Evolutionary conservation across 1,140 invertebrate genomes (phyloP).

Genomic region (Hormaphis cornu): DNA sequence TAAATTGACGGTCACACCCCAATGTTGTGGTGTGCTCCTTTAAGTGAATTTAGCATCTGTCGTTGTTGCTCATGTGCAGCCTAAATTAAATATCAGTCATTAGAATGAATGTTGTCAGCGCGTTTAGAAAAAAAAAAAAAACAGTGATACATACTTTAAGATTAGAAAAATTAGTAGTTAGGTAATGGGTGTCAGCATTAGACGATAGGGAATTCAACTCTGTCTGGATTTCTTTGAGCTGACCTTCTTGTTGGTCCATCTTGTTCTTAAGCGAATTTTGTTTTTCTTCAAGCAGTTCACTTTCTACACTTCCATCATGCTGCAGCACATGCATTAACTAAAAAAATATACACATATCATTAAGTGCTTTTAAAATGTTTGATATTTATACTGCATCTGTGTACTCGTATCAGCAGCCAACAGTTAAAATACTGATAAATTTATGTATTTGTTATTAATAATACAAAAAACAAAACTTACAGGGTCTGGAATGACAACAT

Average conservation of each 20-base stretch:
- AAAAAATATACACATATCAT: background rate
- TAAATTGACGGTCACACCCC: slow-evolving; percentile 33
- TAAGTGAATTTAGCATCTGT: slow-evolving; percentile 42
- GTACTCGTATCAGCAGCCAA: background rate
- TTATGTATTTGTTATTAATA: background rate
- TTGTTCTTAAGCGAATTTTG: slow-evolving; percentile 14
- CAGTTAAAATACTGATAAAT: background rate
- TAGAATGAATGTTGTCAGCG: background rate
- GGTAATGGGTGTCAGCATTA: slow-evolving; percentile 5
- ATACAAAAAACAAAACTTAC: background rate
- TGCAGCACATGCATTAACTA: slow-evolving; percentile 8
- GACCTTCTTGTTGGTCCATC: slow-evolving; percentile 25
- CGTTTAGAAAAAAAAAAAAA: background rate
- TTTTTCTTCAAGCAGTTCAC: slow-evolving; percentile 7
- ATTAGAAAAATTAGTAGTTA: slow-evolving; percentile 2
- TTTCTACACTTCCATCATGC: background rate
- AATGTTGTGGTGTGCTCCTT: slow-evolving; percentile 43
- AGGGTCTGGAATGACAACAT: background rate
- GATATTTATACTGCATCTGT: background rate
- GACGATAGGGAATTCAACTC: slow-evolving; percentile 3
- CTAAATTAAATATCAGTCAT: slow-evolving; percentile 37
- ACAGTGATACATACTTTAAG: slow-evolving; percentile 9
- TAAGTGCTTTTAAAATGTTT: background rate
- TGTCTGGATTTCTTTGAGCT: slow-evolving; percentile 13
- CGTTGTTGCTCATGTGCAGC: slow-evolving; percentile 44